Evolutionary conservation across 2,113 vertebrate genomes (phyloP).

Genomic region (Lates calcarifer): DNA sequence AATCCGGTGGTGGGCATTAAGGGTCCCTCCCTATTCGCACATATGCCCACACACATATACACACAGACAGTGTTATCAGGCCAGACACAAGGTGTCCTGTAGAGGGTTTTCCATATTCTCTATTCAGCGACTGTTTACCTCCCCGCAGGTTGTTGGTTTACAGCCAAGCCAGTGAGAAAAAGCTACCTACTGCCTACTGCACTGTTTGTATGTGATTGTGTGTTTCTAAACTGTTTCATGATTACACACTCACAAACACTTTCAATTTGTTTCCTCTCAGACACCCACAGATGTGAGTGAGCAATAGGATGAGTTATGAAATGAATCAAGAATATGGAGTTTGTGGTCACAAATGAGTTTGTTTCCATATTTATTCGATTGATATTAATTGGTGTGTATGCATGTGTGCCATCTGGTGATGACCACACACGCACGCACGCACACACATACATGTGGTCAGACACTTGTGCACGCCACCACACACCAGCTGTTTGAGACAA

Average conservation of each 20-base stretch:
- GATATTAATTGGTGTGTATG: conserved; percentile 48
- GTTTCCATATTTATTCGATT: conserved; percentile 51
- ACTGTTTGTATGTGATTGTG: neutral
- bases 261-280: conserved; percentile 19
- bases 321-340: conserved; percentile 28
- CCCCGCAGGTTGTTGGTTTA: conserved; percentile 59
- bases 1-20: conserved; percentile 21
- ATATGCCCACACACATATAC: neutral
- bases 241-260: conserved; percentile 11
- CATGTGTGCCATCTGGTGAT: conserved; percentile 55
- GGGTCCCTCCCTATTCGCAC: neutral
- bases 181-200: conserved; percentile 19
- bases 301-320: conserved; percentile 9
- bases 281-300: conserved; percentile 20
- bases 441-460: conserved; percentile 8
- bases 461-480: conserved; percentile 36
- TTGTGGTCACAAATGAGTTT: conserved; percentile 22
- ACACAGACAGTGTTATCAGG: conserved; percentile 31
- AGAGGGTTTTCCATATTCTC: conserved; percentile 51
- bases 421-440: conserved; percentile 39
- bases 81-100: conserved; percentile 47
- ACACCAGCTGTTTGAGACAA: conserved; percentile 70
- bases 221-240: conserved; percentile 8
- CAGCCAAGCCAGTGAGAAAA: conserved; percentile 47
- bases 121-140: conserved; percentile 57